Percentiles rank a stretch among this genome's conserved stretches.
Conservation (phyloP, 2,113 vertebrate species). For the Conger conger region DNA sequence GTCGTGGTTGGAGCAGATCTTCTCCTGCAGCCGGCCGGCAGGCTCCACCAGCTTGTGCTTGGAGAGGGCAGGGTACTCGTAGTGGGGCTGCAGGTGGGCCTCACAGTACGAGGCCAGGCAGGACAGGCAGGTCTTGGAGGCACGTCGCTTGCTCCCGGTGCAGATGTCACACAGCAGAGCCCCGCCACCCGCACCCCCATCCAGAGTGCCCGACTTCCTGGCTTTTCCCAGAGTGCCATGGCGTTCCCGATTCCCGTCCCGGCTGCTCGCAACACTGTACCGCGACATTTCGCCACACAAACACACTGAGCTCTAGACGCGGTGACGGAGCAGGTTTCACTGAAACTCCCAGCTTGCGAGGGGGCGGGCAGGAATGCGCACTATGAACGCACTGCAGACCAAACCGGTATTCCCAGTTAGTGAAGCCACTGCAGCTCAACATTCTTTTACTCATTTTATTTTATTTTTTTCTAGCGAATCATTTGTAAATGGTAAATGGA, state of each 20-base stretch:
- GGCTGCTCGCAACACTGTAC: constrained; percentile 49
- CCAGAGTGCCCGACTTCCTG: constrained; percentile 63
- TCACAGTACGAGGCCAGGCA: constrained; percentile 95
- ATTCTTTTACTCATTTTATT: too few species aligned
- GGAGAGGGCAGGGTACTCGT: constrained; percentile 88
- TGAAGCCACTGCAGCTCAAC: not conserved
- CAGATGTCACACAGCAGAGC: constrained; percentile 85
- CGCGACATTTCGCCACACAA: constrained; percentile 56
- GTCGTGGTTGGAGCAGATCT: constrained; percentile 73
- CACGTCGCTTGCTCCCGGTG: constrained; percentile 84
- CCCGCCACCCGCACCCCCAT: constrained; percentile 57
- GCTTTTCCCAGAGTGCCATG: constrained; percentile 70
- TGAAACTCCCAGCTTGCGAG: constrained; percentile 64
- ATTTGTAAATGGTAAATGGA: too few species aligned
- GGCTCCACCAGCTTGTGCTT: constrained; percentile 89
- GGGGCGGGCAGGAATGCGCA: constrained; percentile 56
- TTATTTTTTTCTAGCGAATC: too few species aligned
- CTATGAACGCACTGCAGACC: constrained; percentile 53
- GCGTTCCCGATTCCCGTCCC: constrained; percentile 67
- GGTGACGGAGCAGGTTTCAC: constrained; percentile 39
- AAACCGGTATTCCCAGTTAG: constrained; percentile 68
- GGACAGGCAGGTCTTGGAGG: constrained; percentile 88
- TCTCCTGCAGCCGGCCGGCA: constrained; percentile 71
- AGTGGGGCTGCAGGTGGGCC: constrained; percentile 86
- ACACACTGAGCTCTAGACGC: not conserved